Conservation (phyloP, 2,888 invertebrate genomes). For the Drosophila mettleri region DNA sequence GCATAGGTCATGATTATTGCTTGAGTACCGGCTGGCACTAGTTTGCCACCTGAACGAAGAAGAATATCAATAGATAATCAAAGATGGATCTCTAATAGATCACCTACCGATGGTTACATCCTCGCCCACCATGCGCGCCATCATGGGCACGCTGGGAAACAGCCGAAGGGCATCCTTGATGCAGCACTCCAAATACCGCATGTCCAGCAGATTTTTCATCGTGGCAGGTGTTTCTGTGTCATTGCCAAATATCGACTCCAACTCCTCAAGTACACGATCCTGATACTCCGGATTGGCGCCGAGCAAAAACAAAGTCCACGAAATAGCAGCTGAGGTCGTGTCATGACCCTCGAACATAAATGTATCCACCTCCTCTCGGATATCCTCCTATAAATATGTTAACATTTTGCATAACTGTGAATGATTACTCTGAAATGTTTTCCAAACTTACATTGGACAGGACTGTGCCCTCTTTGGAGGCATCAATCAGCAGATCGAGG, state of each 20-base stretch:
- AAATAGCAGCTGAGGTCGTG: slow-evolving; percentile 85
- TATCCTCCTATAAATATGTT: slow-evolving; percentile 81
- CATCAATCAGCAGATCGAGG: slow-evolving; percentile 87
- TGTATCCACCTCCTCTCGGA: slow-evolving; percentile 88
- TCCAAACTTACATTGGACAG: slow-evolving; percentile 71
- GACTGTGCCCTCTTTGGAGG: slow-evolving; percentile 86
- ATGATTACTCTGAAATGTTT: neutral
- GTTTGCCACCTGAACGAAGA: slow-evolving; percentile 74
- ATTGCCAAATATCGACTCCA: slow-evolving; percentile 85
- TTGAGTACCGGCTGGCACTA: slow-evolving; percentile 85
- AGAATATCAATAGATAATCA: neutral
- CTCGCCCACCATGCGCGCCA: slow-evolving; percentile 87
- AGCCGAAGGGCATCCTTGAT: slow-evolving; percentile 89
- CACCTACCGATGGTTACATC: slow-evolving; percentile 87
- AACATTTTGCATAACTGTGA: no score
- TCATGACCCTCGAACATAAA: slow-evolving; percentile 88
- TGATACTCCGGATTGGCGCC: slow-evolving; percentile 84
- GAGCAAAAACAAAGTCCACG: slow-evolving; percentile 84
- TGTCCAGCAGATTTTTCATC: slow-evolving; percentile 87
- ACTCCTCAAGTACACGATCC: slow-evolving; percentile 85
- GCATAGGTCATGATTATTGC: slow-evolving; percentile 88
- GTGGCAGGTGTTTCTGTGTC: slow-evolving; percentile 85
- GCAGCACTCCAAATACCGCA: slow-evolving; percentile 89
- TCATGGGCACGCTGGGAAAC: slow-evolving; percentile 89
- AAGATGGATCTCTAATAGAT: rapidly evolving